Percentiles rank a stretch among this genome's conserved stretches.
phyloP scores from a whole-genome alignment of 2,797 vertebrate genomes.

The Valencia hispanica region DNA sequence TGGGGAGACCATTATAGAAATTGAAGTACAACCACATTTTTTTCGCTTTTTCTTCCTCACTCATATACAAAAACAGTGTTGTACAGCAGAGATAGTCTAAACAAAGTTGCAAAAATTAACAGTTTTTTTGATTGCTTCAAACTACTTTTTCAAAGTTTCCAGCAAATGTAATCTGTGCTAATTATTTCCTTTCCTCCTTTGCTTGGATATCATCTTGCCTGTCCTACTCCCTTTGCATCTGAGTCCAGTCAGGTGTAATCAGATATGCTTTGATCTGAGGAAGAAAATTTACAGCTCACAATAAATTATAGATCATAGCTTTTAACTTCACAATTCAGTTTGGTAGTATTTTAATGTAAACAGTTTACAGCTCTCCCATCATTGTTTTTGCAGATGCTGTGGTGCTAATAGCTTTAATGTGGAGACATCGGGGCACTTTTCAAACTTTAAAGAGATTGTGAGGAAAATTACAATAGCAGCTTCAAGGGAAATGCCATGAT shows the following conservation, averaged over 20 bases:
- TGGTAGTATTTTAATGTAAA: too few species aligned
- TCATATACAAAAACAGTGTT: background rate
- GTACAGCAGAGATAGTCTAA: background rate
- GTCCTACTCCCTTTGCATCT: conserved; percentile 32
- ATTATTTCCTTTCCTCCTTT: conserved; percentile 46
- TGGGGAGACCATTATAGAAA: conserved; percentile 15
- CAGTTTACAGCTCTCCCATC: background rate
- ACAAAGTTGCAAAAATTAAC: background rate
- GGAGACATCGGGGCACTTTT: background rate
- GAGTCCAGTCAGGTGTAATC: conserved; percentile 41
- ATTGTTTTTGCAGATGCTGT: background rate
- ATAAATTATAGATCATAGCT: background rate
- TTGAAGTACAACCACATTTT: background rate
- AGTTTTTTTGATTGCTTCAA: background rate
- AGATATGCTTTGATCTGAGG: conserved; percentile 46
- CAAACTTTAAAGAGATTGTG: background rate
- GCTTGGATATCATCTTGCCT: conserved; percentile 26
- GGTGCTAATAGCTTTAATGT: background rate
- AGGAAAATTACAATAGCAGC: background rate
- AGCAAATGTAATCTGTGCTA: conserved; percentile 25
- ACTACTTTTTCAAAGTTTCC: conserved; percentile 15
- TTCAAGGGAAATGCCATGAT: background rate
- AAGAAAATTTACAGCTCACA: conserved; percentile 3
- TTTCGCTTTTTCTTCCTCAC: background rate
- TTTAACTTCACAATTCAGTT: background rate